A percentile compares a stretch with the other conserved stretches of the same genome.
phyloP scores from a whole-genome alignment of 2,797 vertebrate genomes.

The Falco naumanni region DNA sequence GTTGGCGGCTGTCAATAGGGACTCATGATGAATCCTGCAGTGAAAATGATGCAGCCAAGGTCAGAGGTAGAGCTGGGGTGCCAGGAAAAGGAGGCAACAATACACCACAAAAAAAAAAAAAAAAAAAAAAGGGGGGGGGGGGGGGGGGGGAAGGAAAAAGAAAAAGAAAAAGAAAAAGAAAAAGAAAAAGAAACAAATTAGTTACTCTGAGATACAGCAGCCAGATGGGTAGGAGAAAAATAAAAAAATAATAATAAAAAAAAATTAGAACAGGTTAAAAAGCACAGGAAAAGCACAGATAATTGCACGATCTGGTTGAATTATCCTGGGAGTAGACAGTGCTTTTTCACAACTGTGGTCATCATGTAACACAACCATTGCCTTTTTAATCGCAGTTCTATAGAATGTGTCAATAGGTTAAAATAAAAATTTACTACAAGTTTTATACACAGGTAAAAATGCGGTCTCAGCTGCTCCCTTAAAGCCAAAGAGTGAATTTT shows the following conservation, averaged over 20 bases:
- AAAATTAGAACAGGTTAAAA: background rate
- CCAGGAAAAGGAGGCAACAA: background rate
- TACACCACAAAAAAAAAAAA: background rate
- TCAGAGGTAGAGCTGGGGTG: background rate
- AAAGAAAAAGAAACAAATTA: background rate
- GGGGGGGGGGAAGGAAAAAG: too few species aligned
- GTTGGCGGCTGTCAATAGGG: background rate
- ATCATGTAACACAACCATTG: background rate
- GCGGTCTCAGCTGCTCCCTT: background rate
- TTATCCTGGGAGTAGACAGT: background rate
- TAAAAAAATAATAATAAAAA: background rate
- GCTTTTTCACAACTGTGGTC: background rate
- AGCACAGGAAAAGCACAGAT: background rate
- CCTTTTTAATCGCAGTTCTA: background rate
- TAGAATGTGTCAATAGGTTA: background rate
- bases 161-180: background rate
- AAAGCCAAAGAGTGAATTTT: background rate
- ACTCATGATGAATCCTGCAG: background rate
- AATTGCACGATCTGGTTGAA: background rate
- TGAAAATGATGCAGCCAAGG: background rate
- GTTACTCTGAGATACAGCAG: background rate
- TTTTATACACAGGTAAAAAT: background rate
- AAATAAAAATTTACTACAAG: background rate
- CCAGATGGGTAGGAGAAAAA: background rate
- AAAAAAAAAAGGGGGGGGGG: too few species aligned